Evolutionary conservation across 2,888 invertebrate species (phyloP).

Genomic region (Lycocerus yunnanus): DNA sequence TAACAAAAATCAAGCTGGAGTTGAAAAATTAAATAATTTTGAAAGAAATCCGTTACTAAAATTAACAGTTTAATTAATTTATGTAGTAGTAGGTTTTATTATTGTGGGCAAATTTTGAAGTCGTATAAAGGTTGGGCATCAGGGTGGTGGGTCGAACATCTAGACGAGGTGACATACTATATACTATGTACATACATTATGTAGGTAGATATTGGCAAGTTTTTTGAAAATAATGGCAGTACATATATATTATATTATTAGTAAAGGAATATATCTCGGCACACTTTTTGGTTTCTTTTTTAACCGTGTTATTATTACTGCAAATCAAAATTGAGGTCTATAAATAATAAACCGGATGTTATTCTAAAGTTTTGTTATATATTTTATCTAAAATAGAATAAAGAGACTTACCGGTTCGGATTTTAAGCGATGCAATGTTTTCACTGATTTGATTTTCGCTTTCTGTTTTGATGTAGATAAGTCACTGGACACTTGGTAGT

Average conservation of each 20-base stretch:
- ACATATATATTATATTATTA: not conserved
- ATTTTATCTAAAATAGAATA: not conserved
- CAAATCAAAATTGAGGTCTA: constrained; percentile 6
- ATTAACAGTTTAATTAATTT: not conserved
- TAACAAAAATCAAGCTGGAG: not conserved
- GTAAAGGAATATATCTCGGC: constrained; percentile 13
- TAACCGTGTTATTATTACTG: constrained; percentile 16
- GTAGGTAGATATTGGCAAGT: too few species aligned
- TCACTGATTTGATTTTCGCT: constrained; percentile 14
- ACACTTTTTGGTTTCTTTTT: constrained; percentile 15
- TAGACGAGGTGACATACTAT: not conserved
- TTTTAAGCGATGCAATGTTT: constrained; percentile 14
- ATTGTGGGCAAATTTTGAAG: not conserved
- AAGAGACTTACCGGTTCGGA: constrained; percentile 16
- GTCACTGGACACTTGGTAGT: not conserved
- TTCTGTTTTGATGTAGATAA: constrained; percentile 5
- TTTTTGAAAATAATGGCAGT: not conserved
- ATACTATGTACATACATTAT: too few species aligned
- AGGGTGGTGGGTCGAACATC: not conserved
- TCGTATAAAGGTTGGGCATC: too few species aligned
- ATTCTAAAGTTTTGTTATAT: not conserved
- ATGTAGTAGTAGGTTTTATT: not conserved
- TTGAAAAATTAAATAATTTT: not conserved
- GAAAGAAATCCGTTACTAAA: not conserved
- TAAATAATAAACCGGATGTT: constrained; percentile 3